phyloP scores from a whole-genome alignment of 1,140 invertebrate species.

The Cryptotermes secundus region DNA sequence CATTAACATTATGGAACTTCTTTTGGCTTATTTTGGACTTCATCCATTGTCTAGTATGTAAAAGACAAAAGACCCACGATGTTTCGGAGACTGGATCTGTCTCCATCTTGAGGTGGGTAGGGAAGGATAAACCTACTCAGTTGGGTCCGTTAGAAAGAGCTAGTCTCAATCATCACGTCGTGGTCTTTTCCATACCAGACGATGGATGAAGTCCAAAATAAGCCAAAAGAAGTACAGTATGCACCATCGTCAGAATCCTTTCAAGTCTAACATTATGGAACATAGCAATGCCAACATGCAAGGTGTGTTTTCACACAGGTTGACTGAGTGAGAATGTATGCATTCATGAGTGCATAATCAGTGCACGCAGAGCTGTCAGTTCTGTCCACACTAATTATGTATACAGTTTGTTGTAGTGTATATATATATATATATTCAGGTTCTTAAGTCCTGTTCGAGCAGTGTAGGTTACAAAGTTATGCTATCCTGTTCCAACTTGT shows the following conservation, averaged over 20 bases:
- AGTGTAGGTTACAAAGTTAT: background rate
- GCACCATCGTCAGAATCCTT: no score
- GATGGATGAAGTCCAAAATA: background rate
- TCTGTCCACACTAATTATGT: background rate
- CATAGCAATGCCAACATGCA: background rate
- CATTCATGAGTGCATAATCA: background rate
- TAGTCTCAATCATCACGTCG: no score
- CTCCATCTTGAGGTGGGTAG: no score
- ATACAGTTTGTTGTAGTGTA: background rate
- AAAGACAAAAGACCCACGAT: no score
- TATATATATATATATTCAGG: background rate
- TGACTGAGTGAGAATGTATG: background rate
- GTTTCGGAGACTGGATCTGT: no score
- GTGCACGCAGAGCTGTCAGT: background rate
- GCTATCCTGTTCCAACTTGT: background rate
- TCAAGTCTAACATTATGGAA: background rate
- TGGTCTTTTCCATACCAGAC: background rate
- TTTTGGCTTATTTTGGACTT: no score
- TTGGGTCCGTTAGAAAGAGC: no score
- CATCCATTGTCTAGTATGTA: no score
- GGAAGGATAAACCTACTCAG: no score
- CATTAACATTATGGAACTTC: background rate
- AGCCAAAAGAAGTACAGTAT: no score
- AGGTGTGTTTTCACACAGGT: background rate
- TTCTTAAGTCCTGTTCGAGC: background rate